A percentile compares a stretch with the other conserved stretches of the same genome.
These are phyloP conservation scores for Drosophila paramelanica DNA, from an alignment of 2,888 invertebrate genomes.

Conservation along the genomic window DNA sequence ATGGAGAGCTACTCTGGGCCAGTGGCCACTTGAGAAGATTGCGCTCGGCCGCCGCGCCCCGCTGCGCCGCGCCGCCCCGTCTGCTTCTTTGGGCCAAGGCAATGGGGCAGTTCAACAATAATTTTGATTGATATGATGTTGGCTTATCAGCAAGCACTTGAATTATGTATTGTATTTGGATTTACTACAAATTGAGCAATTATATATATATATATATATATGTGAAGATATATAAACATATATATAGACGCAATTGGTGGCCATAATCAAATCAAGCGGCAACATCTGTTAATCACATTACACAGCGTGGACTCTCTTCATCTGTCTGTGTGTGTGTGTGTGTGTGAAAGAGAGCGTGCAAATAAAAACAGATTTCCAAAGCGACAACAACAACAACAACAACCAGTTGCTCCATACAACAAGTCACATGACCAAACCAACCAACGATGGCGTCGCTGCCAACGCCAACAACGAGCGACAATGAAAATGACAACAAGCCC, in stretches of 20 bases:
- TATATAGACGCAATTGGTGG: constrained; percentile 41
- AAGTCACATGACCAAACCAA: constrained; percentile 78
- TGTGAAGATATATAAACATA: background rate
- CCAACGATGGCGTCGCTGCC: constrained; percentile 62
- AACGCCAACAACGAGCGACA: constrained; percentile 42
- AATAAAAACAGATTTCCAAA: constrained; percentile 79
- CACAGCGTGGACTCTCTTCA: constrained; percentile 42
- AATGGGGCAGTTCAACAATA: constrained; percentile 13
- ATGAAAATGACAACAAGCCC: constrained; percentile 57
- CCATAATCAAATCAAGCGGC: constrained; percentile 62
- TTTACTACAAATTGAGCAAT: constrained; percentile 37
- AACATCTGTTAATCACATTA: constrained; percentile 73
- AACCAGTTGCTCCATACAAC: constrained; percentile 79
- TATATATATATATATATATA: constrained; percentile 2
- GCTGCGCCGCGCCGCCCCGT: background rate
- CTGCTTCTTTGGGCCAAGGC: constrained; percentile 51
- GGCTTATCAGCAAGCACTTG: constrained; percentile 48
- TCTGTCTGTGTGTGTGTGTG: constrained; percentile 13
- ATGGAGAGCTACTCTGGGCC: constrained; percentile 22
- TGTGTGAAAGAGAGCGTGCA: constrained; percentile 72
- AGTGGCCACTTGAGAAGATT: constrained; percentile 47
- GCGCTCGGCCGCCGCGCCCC: constrained; percentile 6
- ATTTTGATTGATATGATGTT: constrained; percentile 67
- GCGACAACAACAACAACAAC: constrained; percentile 69
- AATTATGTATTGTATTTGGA: constrained; percentile 55